phyloP scores from a whole-genome alignment of 2,888 invertebrate genomes.

The Blera fallax region DNA sequence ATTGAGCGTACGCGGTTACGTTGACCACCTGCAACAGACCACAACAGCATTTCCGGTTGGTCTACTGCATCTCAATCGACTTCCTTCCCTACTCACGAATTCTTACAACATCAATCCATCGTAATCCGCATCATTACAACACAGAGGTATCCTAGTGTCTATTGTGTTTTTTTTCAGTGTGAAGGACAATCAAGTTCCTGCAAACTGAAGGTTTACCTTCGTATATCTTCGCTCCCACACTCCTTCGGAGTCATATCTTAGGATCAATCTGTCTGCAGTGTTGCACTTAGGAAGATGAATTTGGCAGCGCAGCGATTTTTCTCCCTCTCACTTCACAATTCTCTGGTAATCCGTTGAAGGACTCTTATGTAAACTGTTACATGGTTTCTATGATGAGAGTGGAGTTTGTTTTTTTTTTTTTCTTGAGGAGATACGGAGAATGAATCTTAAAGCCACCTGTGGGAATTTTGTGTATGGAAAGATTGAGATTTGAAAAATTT shows the following conservation, averaged over 20 bases:
- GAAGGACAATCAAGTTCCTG: conserved; percentile 48
- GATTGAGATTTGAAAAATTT: conserved; percentile 31
- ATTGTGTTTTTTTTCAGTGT: conserved; percentile 32
- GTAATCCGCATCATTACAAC: conserved; percentile 59
- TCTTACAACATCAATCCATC: conserved; percentile 44
- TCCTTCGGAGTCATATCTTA: conserved; percentile 52
- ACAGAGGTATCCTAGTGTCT: conserved; percentile 24
- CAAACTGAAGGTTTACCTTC: conserved; percentile 15
- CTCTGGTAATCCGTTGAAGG: conserved; percentile 47
- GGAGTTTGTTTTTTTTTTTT: conserved; percentile 18
- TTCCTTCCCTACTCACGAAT: conserved; percentile 23
- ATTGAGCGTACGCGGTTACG: conserved; percentile 55
- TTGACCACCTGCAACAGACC: conserved; percentile 38
- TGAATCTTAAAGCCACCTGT: conserved; percentile 46
- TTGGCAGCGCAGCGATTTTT: conserved; percentile 27
- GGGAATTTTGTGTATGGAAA: conserved; percentile 30
- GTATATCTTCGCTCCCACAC: neutral
- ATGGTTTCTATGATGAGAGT: conserved; percentile 13
- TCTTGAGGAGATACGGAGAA: neutral
- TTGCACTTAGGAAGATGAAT: conserved; percentile 54
- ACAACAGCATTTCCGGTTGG: conserved; percentile 47
- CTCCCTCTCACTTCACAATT: neutral
- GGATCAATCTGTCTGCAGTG: conserved; percentile 63
- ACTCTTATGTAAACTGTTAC: conserved; percentile 59
- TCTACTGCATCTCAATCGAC: conserved; percentile 30